These are phyloP conservation scores for Campoplex nolae DNA, from an alignment of 2,888 invertebrate species.

Conservation along the genomic window DNA sequence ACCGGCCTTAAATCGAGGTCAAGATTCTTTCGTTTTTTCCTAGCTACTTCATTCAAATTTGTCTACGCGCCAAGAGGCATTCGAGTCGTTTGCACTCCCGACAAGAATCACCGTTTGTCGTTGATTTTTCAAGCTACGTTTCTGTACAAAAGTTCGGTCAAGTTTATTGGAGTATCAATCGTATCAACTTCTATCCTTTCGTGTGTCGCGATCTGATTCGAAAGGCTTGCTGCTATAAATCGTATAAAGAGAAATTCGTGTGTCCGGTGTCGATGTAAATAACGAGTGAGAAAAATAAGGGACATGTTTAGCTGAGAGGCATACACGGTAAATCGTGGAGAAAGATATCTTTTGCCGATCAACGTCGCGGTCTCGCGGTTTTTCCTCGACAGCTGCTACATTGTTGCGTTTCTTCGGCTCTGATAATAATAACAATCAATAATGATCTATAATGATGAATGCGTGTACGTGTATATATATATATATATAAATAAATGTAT, in stretches of 20 bases:
- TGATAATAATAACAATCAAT: too few species aligned
- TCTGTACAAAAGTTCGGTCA: not conserved
- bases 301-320: not conserved
- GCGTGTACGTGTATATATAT: not conserved
- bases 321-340: conserved; percentile 37
- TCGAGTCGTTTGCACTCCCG: not conserved
- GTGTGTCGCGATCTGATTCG: not conserved
- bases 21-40: not conserved
- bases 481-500: conserved; percentile 1
- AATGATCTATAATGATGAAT: not conserved
- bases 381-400: conserved; percentile 50
- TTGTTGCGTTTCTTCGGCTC: conserved; percentile 30
- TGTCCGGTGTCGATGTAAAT: conserved; percentile 6
- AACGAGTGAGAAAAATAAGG: not conserved
- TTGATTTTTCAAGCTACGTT: not conserved
- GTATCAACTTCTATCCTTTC: not conserved
- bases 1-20: not conserved
- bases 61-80: not conserved
- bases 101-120: not conserved
- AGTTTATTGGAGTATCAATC: not conserved
- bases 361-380: conserved; percentile 56
- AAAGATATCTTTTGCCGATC: conserved; percentile 48
- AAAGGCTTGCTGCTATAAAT: not conserved
- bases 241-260: conserved; percentile 19
- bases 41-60: not conserved